Conservation (phyloP, 2,888 invertebrate species). For the Heliconius sara region DNA sequence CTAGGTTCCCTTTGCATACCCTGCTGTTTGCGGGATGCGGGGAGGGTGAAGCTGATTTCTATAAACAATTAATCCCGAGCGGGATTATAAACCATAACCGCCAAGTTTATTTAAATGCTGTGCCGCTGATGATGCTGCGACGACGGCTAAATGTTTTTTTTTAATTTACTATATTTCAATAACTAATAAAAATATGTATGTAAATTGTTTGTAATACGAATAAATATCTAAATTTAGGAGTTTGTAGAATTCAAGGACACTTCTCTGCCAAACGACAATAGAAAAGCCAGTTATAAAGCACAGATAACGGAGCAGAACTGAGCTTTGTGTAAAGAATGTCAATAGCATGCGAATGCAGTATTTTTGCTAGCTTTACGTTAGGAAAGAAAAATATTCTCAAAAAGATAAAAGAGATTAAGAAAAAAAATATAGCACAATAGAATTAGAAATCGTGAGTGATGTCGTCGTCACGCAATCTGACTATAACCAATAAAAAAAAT, state of each 20-base stretch:
- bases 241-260: conserved; percentile 11
- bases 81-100: not conserved
- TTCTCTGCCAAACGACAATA: conserved; percentile 3
- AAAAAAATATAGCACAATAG: too few relatives aligned
- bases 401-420: too few relatives aligned
- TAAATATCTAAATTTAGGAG: not conserved
- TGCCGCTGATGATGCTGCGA: not conserved
- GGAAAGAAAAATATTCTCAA: too few relatives aligned
- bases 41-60: too few relatives aligned
- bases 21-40: too few relatives aligned
- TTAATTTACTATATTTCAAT: not conserved
- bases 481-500: too few relatives aligned
- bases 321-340: conserved; percentile 1
- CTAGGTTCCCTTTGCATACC: too few relatives aligned
- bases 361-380: not conserved
- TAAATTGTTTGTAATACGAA: conserved; percentile 5
- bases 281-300: not conserved
- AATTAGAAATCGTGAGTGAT: too few relatives aligned
- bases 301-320: not conserved
- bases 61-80: not conserved
- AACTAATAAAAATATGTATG: not conserved
- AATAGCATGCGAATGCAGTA: not conserved
- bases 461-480: too few relatives aligned
- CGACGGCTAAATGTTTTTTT: too few relatives aligned
- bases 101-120: not conserved